Evolutionary conservation across 2,888 invertebrate species (phyloP), one percentile per base, ranked within the genome.

Genomic region (Nomada fucata): DNA sequence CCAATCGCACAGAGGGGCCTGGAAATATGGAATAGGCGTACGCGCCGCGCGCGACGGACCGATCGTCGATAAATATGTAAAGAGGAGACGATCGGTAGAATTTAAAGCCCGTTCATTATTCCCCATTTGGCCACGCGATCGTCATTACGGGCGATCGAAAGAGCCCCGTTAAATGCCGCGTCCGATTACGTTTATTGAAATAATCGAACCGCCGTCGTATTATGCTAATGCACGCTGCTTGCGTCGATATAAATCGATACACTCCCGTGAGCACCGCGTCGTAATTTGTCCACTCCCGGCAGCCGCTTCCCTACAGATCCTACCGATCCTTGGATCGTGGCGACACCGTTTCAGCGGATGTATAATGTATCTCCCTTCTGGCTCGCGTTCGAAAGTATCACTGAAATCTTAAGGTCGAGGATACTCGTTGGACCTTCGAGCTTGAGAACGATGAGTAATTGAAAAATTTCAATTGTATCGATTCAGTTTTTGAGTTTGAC

Each of bases 111-210:
- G 61, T 61, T 83, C 72, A 64, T 85, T 83, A 84, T 84, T 65
- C 42, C 53, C 2, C 63, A 80, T 80, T 20, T 10, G 20, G 5
- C 29, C 63, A 52, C 23, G 9, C 18, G 55, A 85, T 85, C 65
- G 74, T 68, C 71, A 67, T 77, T 84, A 84, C 64, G 61, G 47
- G n/a, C n/a, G 80, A 78, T 82, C 83, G 67, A 63, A 50, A 20
- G 65, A 75, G 55, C 67, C 53, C 74, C 47, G 44, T n/a, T 84
- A 86, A 86, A 59, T 67, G 69, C 60, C 26, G 82, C 84, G 79
- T 82, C 65, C 53, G 72, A 76, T 86, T 82, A 84, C 86, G 69
- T 87, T 86, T 85, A 86, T 86, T 83, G 87, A 85, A 83, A 85
- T 86, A 80, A 86, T 87, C 69, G 76, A 76, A 80, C 87, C 60